Evolutionary conservation across 1,140 invertebrate genomes (phyloP).

Genomic region (Drosophila nigrodunni): DNA sequence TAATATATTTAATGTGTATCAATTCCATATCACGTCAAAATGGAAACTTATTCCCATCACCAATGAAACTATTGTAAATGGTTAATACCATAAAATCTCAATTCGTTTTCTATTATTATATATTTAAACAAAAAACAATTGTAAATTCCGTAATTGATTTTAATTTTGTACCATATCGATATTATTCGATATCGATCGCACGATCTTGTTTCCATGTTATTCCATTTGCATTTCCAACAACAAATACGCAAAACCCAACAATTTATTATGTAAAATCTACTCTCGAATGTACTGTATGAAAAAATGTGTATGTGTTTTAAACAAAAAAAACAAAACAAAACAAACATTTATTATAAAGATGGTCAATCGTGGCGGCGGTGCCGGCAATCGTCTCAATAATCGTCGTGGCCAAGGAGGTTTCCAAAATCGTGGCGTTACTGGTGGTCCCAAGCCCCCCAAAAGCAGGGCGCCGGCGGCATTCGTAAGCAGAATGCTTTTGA

Average conservation of each 20-base stretch:
- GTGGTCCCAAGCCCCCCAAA: constrained; percentile 80
- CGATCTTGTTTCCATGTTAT: constrained; percentile 32
- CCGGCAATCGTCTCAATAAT: constrained; percentile 84
- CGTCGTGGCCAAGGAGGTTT: constrained; percentile 84
- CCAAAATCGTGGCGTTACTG: constrained; percentile 82
- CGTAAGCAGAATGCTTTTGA: constrained; percentile 85
- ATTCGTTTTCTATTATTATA: constrained; percentile 15
- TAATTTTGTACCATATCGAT: constrained; percentile 7
- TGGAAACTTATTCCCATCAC: constrained; percentile 15
- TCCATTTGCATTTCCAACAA: constrained; percentile 33
- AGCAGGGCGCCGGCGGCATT: constrained; percentile 84
- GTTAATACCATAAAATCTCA: constrained; percentile 21
- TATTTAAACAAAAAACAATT: constrained; percentile 7
- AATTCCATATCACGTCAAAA: constrained; percentile 18
- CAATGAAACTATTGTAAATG: constrained; percentile 34
- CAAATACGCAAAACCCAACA: constrained; percentile 1
- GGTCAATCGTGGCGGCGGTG: constrained; percentile 84
- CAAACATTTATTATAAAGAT: constrained; percentile 62
- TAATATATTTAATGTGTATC: constrained; percentile 17
- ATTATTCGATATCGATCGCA: constrained; percentile 23
- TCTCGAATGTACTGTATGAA: constrained; percentile 15
- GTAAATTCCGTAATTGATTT: constrained; percentile 25
- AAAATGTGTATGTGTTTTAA: constrained; percentile 32
- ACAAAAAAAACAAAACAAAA: constrained; percentile 7
- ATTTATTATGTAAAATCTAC: constrained; percentile 11